A percentile compares a stretch with the other conserved stretches of the same genome.
Conservation (phyloP, 2,888 invertebrate genomes). For the Disparrhopalites patrizii region DNA sequence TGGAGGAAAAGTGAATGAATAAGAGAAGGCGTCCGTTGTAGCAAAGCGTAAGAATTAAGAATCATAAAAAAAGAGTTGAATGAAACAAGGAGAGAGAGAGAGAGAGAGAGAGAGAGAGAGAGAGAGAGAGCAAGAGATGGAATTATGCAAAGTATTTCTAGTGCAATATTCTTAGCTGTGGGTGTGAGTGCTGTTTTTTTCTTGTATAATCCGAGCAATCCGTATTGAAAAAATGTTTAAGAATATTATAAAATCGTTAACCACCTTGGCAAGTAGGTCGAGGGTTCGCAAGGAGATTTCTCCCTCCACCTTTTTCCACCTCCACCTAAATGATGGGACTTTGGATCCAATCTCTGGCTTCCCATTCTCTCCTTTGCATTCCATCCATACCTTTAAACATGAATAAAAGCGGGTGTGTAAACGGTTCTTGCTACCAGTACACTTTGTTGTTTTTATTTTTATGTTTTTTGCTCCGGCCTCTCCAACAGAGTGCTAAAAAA, state of each 20-base stretch:
- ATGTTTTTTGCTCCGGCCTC: no score
- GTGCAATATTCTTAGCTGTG: not conserved
- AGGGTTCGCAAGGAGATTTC: no score
- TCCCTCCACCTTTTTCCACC: no score
- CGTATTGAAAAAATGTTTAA: not conserved
- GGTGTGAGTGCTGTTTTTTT: not conserved
- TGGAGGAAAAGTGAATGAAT: not conserved
- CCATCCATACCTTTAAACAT: no score
- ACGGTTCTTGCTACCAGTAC: no score
- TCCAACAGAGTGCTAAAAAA: no score
- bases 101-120: not conserved
- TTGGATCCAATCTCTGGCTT: no score
- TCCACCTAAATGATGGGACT: no score
- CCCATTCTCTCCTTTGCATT: no score
- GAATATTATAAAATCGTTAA: slow-evolving; percentile 7
- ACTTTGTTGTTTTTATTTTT: no score
- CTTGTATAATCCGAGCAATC: not conserved
- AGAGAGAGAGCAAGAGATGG: no score
- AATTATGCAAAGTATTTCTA: not conserved
- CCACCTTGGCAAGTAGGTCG: slow-evolving; percentile 21
- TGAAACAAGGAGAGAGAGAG: not conserved
- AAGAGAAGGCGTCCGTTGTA: not conserved
- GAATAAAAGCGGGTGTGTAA: no score
- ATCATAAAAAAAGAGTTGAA: not conserved
- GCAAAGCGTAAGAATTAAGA: not conserved